Evolutionary conservation across 35 echinoderm and acorn worm genomes (phyloP).

Genomic region (Hemicentrotus pulcherrimus): DNA sequence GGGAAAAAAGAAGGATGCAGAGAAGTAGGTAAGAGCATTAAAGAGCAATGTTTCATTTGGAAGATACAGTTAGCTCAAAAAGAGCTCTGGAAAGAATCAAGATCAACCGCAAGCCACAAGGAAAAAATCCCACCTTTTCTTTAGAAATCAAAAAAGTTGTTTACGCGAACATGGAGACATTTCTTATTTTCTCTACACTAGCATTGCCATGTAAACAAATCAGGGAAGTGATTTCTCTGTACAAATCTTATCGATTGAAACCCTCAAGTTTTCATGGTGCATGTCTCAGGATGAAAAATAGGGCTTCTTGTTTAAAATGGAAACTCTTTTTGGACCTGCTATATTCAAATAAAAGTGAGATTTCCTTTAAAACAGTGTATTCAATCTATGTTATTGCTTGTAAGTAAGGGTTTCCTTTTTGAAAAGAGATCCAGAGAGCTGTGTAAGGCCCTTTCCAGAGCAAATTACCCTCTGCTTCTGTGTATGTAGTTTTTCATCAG

Average conservation of each 20-base stretch:
- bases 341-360: too few relatives aligned
- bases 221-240: not conserved
- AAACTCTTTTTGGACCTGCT: too few relatives aligned
- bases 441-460: too few relatives aligned
- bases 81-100: not conserved
- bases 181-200: too few relatives aligned
- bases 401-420: not conserved
- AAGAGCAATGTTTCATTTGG: too few relatives aligned
- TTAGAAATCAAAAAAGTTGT: too few relatives aligned
- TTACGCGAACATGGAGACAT: too few relatives aligned
- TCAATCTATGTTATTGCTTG: not conserved
- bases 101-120: not conserved
- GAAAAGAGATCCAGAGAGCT: too few relatives aligned
- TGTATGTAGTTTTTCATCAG: not conserved
- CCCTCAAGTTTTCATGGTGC: not conserved
- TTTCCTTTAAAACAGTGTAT: too few relatives aligned
- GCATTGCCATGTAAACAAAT: not conserved
- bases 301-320: too few relatives aligned
- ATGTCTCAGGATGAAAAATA: not conserved
- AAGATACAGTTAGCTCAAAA: not conserved
- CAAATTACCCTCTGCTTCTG: not conserved
- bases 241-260: not conserved
- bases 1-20: not conserved
- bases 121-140: not conserved
- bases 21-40: too few relatives aligned